Evolutionary conservation across 2,797 vertebrate species (phyloP).

Genomic region (Pantherophis vulpinus): DNA sequence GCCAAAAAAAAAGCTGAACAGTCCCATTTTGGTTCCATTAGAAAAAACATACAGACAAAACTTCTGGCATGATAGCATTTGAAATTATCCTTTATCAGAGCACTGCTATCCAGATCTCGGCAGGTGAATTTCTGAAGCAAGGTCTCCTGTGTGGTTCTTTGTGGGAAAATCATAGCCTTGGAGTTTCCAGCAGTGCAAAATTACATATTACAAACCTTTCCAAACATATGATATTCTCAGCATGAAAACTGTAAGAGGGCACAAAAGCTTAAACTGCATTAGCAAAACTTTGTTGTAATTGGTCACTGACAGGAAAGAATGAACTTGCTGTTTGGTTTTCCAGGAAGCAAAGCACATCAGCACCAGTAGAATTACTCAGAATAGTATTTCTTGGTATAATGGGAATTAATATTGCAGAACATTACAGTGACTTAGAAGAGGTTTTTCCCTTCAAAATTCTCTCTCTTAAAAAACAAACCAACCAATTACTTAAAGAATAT

Average conservation of each 20-base stretch:
- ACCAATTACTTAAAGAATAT: neutral
- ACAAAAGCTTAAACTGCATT: slow-evolving; percentile 59
- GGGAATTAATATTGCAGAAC: slow-evolving; percentile 36
- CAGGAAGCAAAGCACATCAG: slow-evolving; percentile 46
- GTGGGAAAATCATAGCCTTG: slow-evolving; percentile 58
- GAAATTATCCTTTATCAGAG: slow-evolving; percentile 31
- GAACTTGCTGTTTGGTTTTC: slow-evolving; percentile 56
- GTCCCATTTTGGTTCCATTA: slow-evolving; percentile 25
- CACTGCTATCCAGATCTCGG: slow-evolving; percentile 39
- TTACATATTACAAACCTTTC: slow-evolving; percentile 64
- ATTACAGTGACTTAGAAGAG: slow-evolving; percentile 14
- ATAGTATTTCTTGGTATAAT: slow-evolving; percentile 29
- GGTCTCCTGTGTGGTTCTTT: slow-evolving; percentile 59
- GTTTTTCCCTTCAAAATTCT: neutral
- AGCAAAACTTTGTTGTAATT: slow-evolving; percentile 63
- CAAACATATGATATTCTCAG: slow-evolving; percentile 63
- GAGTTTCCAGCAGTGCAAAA: slow-evolving; percentile 62
- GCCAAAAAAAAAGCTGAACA: slow-evolving; percentile 18
- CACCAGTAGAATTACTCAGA: slow-evolving; percentile 41
- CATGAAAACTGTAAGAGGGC: slow-evolving; percentile 59
- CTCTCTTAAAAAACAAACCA: neutral
- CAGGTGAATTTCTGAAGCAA: slow-evolving; percentile 62
- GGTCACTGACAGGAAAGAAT: slow-evolving; percentile 44
- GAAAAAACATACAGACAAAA: slow-evolving; percentile 30
- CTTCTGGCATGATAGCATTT: slow-evolving; percentile 26